phyloP scores from a whole-genome alignment of 2,888 invertebrate genomes.

The Hirudinaria manillensis region DNA sequence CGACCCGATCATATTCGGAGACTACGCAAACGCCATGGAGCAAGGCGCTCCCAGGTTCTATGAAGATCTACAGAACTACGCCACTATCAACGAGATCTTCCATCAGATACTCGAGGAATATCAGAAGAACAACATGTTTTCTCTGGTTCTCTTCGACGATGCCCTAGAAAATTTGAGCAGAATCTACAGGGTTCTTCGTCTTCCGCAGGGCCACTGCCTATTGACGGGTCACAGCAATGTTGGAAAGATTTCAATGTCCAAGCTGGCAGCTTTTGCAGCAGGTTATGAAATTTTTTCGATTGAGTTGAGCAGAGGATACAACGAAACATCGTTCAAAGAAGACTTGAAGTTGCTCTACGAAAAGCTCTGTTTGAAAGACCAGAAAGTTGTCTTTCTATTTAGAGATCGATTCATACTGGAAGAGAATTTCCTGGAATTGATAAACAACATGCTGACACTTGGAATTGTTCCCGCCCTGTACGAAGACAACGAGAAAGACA shows the following conservation, averaged over 20 bases:
- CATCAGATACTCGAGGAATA: constrained; percentile 74
- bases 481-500: constrained; percentile 80
- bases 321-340: constrained; percentile 73
- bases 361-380: constrained; percentile 70
- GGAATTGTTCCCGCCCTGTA: constrained; percentile 81
- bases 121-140: constrained; percentile 67
- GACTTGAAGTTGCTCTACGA: constrained; percentile 75
- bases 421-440: constrained; percentile 72
- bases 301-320: constrained; percentile 71
- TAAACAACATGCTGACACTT: constrained; percentile 84
- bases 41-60: constrained; percentile 74
- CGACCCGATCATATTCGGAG: constrained; percentile 80
- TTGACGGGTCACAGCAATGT: constrained; percentile 73
- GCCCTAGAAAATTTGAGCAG: constrained; percentile 83
- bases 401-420: constrained; percentile 69
- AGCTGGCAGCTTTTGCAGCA: constrained; percentile 76
- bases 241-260: constrained; percentile 75
- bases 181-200: constrained; percentile 74
- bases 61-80: constrained; percentile 76
- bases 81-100: background rate
- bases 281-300: constrained; percentile 75
- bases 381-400: constrained; percentile 75
- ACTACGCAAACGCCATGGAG: constrained; percentile 77
- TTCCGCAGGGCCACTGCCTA: constrained; percentile 62
- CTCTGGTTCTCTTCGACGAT: constrained; percentile 81